Evolutionary conservation across 2,888 invertebrate genomes (phyloP).

Genomic region (Ethmia dodecea): DNA sequence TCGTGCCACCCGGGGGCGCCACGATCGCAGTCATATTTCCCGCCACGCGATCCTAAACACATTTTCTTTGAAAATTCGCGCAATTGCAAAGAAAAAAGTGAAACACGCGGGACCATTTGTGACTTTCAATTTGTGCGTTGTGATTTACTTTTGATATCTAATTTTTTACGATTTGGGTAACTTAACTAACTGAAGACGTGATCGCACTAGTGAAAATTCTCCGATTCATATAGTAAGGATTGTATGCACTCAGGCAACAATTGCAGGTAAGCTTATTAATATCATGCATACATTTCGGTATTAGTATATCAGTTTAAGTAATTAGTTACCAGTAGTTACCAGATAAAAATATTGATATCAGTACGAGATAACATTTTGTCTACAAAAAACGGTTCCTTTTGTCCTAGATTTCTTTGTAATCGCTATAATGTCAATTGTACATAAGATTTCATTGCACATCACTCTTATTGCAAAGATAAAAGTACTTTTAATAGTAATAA

Average conservation of each 20-base stretch:
- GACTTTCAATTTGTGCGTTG: slow-evolving; percentile 58
- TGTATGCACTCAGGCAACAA: slow-evolving; percentile 28
- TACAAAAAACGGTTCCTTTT: no score
- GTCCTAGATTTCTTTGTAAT: no score
- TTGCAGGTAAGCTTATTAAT: slow-evolving; percentile 29
- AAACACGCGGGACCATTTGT: slow-evolving; percentile 53
- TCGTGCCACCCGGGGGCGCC: slow-evolving; percentile 64
- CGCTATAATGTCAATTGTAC: no score
- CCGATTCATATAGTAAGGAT: slow-evolving; percentile 57
- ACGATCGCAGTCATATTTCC: slow-evolving; percentile 62
- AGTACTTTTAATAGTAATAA: no score
- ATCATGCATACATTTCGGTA: no score
- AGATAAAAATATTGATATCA: no score
- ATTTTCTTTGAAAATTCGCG: slow-evolving; percentile 75
- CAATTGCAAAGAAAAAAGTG: slow-evolving; percentile 74
- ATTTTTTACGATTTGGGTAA: slow-evolving; percentile 46
- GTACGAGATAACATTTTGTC: no score
- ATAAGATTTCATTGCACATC: no score
- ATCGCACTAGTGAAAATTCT: slow-evolving; percentile 59
- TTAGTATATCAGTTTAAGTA: no score
- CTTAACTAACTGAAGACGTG: slow-evolving; percentile 46
- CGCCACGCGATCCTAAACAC: slow-evolving; percentile 47
- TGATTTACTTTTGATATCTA: slow-evolving; percentile 49
- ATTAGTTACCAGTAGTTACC: no score
- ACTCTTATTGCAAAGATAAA: no score